Evolutionary conservation across 2,113 vertebrate species (phyloP).

Genomic region (Megaleporinus macrocephalus): DNA sequence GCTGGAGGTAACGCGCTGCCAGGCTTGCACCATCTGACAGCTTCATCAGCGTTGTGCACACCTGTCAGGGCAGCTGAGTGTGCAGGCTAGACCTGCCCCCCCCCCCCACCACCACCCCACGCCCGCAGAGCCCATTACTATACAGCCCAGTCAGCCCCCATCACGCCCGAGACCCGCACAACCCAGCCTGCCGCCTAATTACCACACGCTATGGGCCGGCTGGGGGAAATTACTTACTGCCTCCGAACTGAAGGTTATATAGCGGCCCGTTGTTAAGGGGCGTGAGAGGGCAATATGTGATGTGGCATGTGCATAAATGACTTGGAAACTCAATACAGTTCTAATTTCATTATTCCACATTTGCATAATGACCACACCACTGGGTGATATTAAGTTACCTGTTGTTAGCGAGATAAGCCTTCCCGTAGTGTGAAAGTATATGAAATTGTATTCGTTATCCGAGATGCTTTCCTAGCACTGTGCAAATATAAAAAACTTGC

Average conservation of each 20-base stretch:
- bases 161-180: background rate
- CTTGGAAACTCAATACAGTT: slow-evolving; percentile 40
- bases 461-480: background rate
- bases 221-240: slow-evolving; percentile 46
- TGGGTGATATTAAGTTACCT: slow-evolving; percentile 36
- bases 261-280: slow-evolving; percentile 27
- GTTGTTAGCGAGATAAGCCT: background rate
- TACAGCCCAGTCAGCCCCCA: background rate
- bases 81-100: background rate
- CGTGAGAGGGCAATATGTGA: slow-evolving; percentile 23
- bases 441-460: no score
- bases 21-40: slow-evolving; percentile 40
- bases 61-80: slow-evolving; percentile 49
- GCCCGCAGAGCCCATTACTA: slow-evolving; percentile 17
- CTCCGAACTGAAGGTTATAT: slow-evolving; percentile 44
- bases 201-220: slow-evolving; percentile 14
- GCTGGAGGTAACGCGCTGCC: slow-evolving; percentile 31
- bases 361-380: slow-evolving; percentile 49
- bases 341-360: slow-evolving; percentile 47
- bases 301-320: slow-evolving; percentile 25
- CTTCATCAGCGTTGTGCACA: slow-evolving; percentile 47
- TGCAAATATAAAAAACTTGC: background rate
- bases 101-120: background rate
- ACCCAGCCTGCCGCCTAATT: slow-evolving; percentile 36
- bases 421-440: background rate